Conservation (phyloP, 2,113 vertebrate genomes). For the Ursus arctos region DNA sequence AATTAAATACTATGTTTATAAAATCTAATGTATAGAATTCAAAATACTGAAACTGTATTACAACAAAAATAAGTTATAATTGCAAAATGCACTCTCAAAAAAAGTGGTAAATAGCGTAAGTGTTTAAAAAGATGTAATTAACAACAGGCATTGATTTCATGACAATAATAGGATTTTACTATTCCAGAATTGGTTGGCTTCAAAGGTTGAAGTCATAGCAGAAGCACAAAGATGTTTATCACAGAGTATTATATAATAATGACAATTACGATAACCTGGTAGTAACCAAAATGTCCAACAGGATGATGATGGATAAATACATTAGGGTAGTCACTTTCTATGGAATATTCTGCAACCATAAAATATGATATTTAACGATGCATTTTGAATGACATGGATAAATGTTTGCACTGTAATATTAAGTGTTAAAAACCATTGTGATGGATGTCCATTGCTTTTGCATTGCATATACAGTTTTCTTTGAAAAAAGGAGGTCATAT, state of each 20-base stretch:
- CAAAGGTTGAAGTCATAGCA: not conserved
- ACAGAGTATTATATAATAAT: not conserved
- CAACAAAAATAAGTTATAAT: not conserved
- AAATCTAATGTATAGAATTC: conserved; percentile 40
- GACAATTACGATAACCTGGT: not conserved
- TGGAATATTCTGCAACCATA: not conserved
- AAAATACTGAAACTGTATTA: not conserved
- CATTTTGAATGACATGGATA: conserved; percentile 1
- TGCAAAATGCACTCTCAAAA: conserved; percentile 6
- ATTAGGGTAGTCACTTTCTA: not conserved
- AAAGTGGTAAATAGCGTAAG: not conserved
- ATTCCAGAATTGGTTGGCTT: conserved; percentile 26
- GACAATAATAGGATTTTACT: conserved; percentile 15
- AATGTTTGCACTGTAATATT: conserved; percentile 5
- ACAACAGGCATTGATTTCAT: conserved; percentile 40
- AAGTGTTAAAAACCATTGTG: conserved; percentile 34
- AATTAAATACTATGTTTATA: conserved; percentile 45
- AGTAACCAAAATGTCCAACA: not conserved
- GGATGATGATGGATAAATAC: not conserved
- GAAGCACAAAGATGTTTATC: not conserved
- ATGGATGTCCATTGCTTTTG: not conserved
- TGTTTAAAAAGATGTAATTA: not conserved
- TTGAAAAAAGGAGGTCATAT: not conserved
- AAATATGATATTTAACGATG: conserved; percentile 32
- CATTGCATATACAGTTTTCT: not conserved